These are phyloP conservation scores for Ernsta delagoae DNA, from an alignment of 2,888 invertebrate genomes.

Conservation along the genomic window DNA sequence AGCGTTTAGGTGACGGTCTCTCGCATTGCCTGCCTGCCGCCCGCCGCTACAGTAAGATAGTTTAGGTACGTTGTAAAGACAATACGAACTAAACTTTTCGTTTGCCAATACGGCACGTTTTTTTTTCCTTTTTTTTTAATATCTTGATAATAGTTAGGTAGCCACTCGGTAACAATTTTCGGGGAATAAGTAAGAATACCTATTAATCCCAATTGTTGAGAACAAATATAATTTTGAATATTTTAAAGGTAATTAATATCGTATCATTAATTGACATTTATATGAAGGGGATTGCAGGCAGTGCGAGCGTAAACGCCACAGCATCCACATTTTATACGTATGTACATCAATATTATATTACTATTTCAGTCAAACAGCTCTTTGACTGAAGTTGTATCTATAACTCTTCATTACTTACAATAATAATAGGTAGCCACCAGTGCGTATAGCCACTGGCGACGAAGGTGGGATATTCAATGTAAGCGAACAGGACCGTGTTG, in stretches of 20 bases:
- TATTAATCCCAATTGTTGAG: conserved; percentile 23
- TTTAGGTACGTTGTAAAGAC: too few species aligned
- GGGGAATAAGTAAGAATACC: conserved; percentile 13
- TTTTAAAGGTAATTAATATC: conserved; percentile 47
- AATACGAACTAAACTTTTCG: conserved; percentile 46
- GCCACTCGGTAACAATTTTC: conserved; percentile 1
- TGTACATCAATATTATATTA: conserved; percentile 50
- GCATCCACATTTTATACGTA: conserved; percentile 80
- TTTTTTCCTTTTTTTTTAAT: conserved; percentile 14
- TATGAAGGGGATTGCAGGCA: conserved; percentile 62
- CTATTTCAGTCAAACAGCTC: conserved; percentile 67
- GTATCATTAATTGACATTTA: conserved; percentile 74
- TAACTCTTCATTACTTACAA: conserved; percentile 56
- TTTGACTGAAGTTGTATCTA: conserved; percentile 66
- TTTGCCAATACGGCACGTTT: conserved; percentile 36
- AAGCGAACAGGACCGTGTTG: conserved; percentile 33
- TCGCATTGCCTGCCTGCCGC: too few species aligned
- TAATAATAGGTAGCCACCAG: conserved; percentile 59
- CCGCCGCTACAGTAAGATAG: too few species aligned
- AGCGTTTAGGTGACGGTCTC: too few species aligned
- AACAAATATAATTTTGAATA: conserved; percentile 33
- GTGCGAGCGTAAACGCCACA: conserved; percentile 73
- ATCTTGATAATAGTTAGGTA: conserved; percentile 9
- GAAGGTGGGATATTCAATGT: conserved; percentile 70
- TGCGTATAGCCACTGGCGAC: conserved; percentile 54